Base-by-base conservation (phyloP, 1,140 invertebrate species). In the Trichonephila clavipes region DNA sequence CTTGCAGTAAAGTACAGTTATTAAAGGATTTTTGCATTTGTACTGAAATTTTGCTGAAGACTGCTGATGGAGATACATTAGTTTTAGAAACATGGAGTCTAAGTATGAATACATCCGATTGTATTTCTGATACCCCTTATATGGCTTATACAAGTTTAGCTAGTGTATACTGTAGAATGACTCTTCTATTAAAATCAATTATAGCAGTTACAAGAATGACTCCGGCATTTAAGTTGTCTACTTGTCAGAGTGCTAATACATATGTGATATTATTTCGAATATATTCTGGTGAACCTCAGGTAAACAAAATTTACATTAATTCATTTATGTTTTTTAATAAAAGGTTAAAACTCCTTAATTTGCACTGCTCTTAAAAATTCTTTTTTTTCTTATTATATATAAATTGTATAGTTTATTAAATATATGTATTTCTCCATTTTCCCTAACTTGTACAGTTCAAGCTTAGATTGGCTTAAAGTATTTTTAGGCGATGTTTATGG, bases 181-280 rank as follows among this genome's bases (percentile, higher is more conserved):
- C 98, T 59, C 97, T 98, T 85, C 96, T 99, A 94, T 96, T 99
- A 1, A 99, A 99, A 95, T 98, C 98, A 0, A 96, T 99, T 19
- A 97, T 99, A 69, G 97, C 98, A 28, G 97, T 99, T 2, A 98
- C 98, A 12, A 97, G 98, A 96, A 97, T 98, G 61, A 98, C 98
- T 58, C 98, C 98, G 16, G 98, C 98, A 28, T 99, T 99, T 95
- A 98, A 98, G 96, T 96, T 99, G 34, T 98, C 98, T n/a, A 96
- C 98, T 61, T 96, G 97, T 87, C 98, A 99, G 96, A 97, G 97
- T 59, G 96, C 97, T 5, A 98, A 98, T 95, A 98, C 98, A 0
- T 99, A 98, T 96, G 97, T 98, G 58, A 98, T 99, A 95, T 98
- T 98, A 95, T 99, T 99, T 96, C 97, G 98, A 95, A 97, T 99